A percentile compares a stretch with the other conserved stretches of the same genome.
These are phyloP conservation scores for Drosophila helvetica DNA, from an alignment of 2,888 invertebrate genomes.

Conservation along the genomic window DNA sequence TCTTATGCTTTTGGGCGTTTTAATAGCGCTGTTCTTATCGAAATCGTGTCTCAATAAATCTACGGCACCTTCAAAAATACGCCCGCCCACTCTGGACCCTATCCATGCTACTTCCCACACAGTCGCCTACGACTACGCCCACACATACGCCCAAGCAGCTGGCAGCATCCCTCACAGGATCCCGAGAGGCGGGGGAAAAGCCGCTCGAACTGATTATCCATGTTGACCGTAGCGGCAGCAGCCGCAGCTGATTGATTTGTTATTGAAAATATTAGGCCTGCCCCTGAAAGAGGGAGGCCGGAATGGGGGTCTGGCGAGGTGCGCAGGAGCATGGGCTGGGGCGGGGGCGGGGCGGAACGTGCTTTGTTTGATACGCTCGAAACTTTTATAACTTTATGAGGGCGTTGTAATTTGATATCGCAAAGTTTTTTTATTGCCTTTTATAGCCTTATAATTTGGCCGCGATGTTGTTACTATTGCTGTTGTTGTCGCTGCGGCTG, in stretches of 20 bases:
- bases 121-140: slow-evolving; percentile 2
- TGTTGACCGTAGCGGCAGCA: slow-evolving; percentile 66
- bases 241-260: slow-evolving; percentile 76
- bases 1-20: slow-evolving; percentile 36
- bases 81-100: slow-evolving; percentile 32
- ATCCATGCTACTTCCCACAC: neutral
- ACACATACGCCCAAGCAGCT: slow-evolving; percentile 31
- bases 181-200: slow-evolving; percentile 25
- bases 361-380: slow-evolving; percentile 74
- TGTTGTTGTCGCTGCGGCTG: slow-evolving; percentile 28
- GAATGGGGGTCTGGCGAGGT: slow-evolving; percentile 4
- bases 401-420: slow-evolving; percentile 78
- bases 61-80: slow-evolving; percentile 54
- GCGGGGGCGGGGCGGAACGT: slow-evolving; percentile 43
- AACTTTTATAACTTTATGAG: slow-evolving; percentile 78
- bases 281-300: slow-evolving; percentile 26
- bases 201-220: slow-evolving; percentile 71
- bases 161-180: slow-evolving; percentile 29
- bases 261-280: slow-evolving; percentile 79
- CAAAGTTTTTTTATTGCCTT: slow-evolving; percentile 79
- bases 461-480: slow-evolving; percentile 68
- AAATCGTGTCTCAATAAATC: slow-evolving; percentile 76
- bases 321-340: neutral
- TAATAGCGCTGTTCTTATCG: slow-evolving; percentile 55
- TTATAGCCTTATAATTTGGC: slow-evolving; percentile 79